Conservation (phyloP, 1,140 invertebrate genomes). For the Caenorhabditis elegans region DNA sequence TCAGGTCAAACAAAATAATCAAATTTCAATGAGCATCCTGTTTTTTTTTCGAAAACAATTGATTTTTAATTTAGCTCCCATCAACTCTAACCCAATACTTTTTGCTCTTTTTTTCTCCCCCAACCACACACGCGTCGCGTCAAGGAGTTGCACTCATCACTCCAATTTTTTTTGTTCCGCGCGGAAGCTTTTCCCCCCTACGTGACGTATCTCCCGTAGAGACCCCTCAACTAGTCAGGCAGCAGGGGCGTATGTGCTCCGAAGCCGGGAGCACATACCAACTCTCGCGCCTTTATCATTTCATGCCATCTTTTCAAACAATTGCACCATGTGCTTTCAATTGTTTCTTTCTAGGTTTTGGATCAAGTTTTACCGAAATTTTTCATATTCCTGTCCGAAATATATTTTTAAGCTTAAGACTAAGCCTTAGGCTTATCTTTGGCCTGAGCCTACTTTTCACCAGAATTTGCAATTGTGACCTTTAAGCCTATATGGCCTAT, state of each 20-base stretch:
- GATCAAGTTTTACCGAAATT: neutral
- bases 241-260: neutral
- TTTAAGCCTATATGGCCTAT: too few species aligned
- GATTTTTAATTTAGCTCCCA: neutral
- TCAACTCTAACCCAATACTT: too few species aligned
- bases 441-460: too few species aligned
- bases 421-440: too few species aligned
- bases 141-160: neutral
- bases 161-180: slow-evolving; percentile 11
- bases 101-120: neutral
- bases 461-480: too few species aligned
- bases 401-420: too few species aligned
- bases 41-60: neutral
- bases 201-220: neutral
- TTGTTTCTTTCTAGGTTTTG: neutral
- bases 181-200: neutral
- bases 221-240: neutral
- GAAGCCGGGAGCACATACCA: neutral
- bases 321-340: neutral
- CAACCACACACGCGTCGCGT: neutral
- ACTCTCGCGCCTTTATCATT: neutral
- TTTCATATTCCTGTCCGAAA: neutral
- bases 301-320: slow-evolving; percentile 17
- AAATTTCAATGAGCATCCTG: neutral
- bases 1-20: neutral